Evolutionary conservation across 2,888 invertebrate species (phyloP), one percentile per base, ranked within the genome.

Genomic region (Ephialtes manifestator): DNA sequence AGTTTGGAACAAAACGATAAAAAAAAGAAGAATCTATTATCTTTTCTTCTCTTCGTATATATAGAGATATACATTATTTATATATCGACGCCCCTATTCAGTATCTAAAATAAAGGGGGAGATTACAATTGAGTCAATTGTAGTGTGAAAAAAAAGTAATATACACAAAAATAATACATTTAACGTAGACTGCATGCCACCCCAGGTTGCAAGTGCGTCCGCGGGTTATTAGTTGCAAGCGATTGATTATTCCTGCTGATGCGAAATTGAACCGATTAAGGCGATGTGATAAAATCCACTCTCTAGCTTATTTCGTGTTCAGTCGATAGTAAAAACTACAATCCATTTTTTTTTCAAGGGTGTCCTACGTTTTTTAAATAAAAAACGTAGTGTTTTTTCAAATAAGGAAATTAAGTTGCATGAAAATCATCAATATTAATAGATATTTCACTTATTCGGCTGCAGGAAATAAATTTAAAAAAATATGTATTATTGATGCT

Each of bases 171-270:
- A 89, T 90, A 87, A 89, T 89, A 83, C 89, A 92, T 89, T 91
- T 89, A 89, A 88, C 90, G 90, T 83, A 88, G 88, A 87, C 79
- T 87, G 89, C 89, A 91, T 92, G 92, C 92, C 89, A 90, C 87
- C 90, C 92, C 92, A 92, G 84, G 89, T 93, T 93, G 93, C 92
- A 93, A 93, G 92, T 92, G 90, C 90, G 91, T 91, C 90, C 89
- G 86, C 86, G 83, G 81, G 80, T 84, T 88, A 92, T 92, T 91
- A 92, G 92, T 92, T 89, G 88, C 86, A 89, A 89, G 89, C 89
- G 76, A 88, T 89, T 88, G 83, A 84, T 79, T 87, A 86, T 85
- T 71, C 55, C 72, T 72, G 71, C 76, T 48, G 63, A 15, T 65
- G 71, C 51, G 13, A 65, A 75, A 70, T 39, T 4, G 20, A 13